Percentiles rank a stretch among this genome's conserved stretches.
phyloP scores from a whole-genome alignment of 2,888 invertebrate species.

The Podotricha telesiphe region DNA sequence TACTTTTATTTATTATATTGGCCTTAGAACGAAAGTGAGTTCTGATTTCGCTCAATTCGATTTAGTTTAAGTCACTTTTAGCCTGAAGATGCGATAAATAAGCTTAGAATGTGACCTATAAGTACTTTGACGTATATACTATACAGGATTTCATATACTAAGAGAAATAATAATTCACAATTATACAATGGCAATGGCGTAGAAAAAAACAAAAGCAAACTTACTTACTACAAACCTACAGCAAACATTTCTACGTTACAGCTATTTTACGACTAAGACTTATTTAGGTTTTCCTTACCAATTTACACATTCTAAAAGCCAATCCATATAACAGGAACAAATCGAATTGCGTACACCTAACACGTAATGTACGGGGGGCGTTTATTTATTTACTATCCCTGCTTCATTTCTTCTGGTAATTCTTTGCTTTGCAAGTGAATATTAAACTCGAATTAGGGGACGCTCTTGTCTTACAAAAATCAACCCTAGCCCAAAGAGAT shows the following conservation, averaged over 20 bases:
- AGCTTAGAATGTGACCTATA: too few relatives aligned
- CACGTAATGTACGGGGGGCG: constrained; percentile 70
- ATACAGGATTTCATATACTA: too few relatives aligned
- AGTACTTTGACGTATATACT: too few relatives aligned
- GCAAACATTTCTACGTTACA: not conserved
- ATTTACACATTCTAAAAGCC: constrained; percentile 74
- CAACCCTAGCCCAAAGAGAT: constrained; percentile 14
- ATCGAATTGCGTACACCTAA: constrained; percentile 73
- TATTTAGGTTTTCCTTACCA: constrained; percentile 20
- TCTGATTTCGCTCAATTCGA: too few relatives aligned
- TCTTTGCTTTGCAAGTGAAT: constrained; percentile 80
- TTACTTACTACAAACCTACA: not conserved
- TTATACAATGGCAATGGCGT: too few relatives aligned
- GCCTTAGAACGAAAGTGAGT: too few relatives aligned
- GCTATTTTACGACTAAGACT: constrained; percentile 13
- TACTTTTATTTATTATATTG: too few relatives aligned
- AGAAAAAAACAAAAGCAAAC: too few relatives aligned
- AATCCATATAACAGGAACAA: constrained; percentile 60
- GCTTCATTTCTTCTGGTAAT: constrained; percentile 79
- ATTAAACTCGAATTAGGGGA: constrained; percentile 72
- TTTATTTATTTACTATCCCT: constrained; percentile 77
- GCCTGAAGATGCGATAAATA: too few relatives aligned
- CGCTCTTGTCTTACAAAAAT: constrained; percentile 19
- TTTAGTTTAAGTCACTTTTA: too few relatives aligned
- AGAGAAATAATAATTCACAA: too few relatives aligned